Percentiles rank a stretch among this genome's conserved stretches.
phyloP scores from a whole-genome alignment of 2,113 vertebrate genomes.

The Corythornis madagascariensis region DNA sequence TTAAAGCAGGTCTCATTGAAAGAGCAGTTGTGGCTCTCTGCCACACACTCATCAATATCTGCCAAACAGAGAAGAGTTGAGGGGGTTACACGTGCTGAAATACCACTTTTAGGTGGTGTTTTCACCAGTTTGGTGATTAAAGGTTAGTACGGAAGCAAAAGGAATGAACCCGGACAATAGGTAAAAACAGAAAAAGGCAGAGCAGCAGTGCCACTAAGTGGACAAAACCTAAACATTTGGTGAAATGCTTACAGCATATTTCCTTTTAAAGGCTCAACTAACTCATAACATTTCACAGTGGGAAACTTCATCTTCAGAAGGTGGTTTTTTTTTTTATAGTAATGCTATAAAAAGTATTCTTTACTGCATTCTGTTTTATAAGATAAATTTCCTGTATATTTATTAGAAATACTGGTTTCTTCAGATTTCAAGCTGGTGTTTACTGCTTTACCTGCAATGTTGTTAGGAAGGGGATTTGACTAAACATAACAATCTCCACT shows the following conservation, averaged over 20 bases:
- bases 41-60: constrained; percentile 94
- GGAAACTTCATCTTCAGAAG: neutral
- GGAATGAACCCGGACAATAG: neutral
- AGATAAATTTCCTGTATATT: neutral
- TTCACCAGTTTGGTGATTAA: neutral
- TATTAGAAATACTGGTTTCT: neutral
- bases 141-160: neutral
- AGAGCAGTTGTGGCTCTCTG: constrained; percentile 88
- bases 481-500: neutral
- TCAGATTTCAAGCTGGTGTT: neutral
- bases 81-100: neutral
- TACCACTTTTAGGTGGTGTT: neutral
- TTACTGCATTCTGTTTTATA: neutral
- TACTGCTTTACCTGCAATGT: neutral
- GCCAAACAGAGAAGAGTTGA: neutral
- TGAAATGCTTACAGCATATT: neutral
- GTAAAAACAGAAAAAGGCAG: neutral
- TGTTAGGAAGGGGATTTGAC: neutral
- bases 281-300: neutral
- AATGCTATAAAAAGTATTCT: neutral
- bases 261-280: neutral
- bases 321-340: neutral
- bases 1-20: constrained; percentile 94
- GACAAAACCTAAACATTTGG: neutral
- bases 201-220: constrained; percentile 56